Evolutionary conservation across 1,140 invertebrate genomes (phyloP), one percentile per base, ranked within the genome.

Genomic region (Trichonephila clavipes): DNA sequence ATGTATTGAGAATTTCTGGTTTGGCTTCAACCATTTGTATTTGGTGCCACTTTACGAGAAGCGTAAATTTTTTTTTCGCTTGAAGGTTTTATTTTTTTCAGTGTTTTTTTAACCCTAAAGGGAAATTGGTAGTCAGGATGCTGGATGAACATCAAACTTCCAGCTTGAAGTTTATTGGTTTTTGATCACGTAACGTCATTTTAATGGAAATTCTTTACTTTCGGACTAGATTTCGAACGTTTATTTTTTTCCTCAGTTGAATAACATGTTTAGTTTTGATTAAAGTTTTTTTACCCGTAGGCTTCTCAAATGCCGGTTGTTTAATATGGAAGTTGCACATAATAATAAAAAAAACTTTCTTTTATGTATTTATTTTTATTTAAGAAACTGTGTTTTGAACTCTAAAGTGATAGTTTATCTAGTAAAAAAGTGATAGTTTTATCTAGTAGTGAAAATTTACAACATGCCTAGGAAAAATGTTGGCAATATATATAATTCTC

Each of bases 151-250:
- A 85, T 61, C 66, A 72, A 72, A 77, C 69, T 72, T 14, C 19
- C 18, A 82, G 89, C 21, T 62, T 59, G 58, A 59, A 92, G 82
- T 92, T 92, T 92, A 92, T 92, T 92, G 90, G 90, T 83, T 92
- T 92, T 92, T 92, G 77, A 92, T 92, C 90, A 92, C 90, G 90
- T 92, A 92, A 92, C 82, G 81, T 59, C 77, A 66, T 92, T 92
- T 92, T 92, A 92, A 92, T 92, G 62, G 90, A 92, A 90, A 92
- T 92, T 90, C 66, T 51, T 81, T 34, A 62, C 40, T 90, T 92
- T 92, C 34, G 51, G 28, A n/a, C 24, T 51, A 51, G 51, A 51
- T 18, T n/a, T 59, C 51, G 24, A 59, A n/a, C n/a, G 58, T 72
- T 8, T 5, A 77, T 28, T 72, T 58, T 77, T 72, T 40, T 12